Evolutionary conservation across 2,888 invertebrate genomes (phyloP).

Genomic region (Apamea epomidion): DNA sequence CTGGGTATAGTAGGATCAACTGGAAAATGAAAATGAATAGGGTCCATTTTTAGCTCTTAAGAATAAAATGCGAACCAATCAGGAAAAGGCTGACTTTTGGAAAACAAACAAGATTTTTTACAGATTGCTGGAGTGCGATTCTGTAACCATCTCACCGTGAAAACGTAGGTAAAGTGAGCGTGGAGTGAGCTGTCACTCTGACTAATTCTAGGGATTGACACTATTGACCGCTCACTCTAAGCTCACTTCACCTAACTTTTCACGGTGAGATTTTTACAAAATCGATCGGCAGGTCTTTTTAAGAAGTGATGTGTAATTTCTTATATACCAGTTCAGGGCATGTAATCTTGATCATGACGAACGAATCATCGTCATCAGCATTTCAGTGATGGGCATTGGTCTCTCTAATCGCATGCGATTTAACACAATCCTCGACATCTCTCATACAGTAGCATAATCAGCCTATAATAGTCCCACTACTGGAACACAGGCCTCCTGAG

Average conservation of each 20-base stretch:
- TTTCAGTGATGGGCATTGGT: not conserved
- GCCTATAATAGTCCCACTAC: too few relatives aligned
- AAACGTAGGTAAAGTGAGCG: too few relatives aligned
- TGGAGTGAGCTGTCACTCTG: too few relatives aligned
- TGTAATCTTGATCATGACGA: not conserved
- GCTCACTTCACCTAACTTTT: too few relatives aligned
- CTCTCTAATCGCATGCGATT: not conserved
- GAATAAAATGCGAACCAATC: not conserved
- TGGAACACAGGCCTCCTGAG: too few relatives aligned
- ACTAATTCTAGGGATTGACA: too few relatives aligned
- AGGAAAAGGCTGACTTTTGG: not conserved
- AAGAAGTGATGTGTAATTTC: not conserved
- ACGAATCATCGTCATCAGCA: not conserved
- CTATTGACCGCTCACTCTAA: too few relatives aligned
- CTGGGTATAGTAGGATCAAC: slow-evolving; percentile 84
- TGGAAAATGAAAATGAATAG: slow-evolving; percentile 69
- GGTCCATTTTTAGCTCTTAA: not conserved
- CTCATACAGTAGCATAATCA: not conserved
- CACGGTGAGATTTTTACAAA: too few relatives aligned
- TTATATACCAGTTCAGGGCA: not conserved
- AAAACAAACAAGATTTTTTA: not conserved
- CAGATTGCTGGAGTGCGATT: too few relatives aligned
- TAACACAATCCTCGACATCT: not conserved
- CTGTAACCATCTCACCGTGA: too few relatives aligned
- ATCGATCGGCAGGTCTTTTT: not conserved